These are phyloP conservation scores for Apamea sordens DNA, from an alignment of 2,888 invertebrate genomes.

Conservation along the genomic window DNA sequence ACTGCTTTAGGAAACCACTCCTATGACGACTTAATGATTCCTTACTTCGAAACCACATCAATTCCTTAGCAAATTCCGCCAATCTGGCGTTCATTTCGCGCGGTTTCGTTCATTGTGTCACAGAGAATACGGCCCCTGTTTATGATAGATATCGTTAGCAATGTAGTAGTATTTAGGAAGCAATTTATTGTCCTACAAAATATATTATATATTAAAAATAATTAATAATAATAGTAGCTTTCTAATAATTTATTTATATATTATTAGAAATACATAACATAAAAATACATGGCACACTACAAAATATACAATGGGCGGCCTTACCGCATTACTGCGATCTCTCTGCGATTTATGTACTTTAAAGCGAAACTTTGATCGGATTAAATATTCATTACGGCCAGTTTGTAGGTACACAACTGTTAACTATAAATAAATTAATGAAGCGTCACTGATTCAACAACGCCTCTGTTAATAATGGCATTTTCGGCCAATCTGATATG, in stretches of 20 bases:
- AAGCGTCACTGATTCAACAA: conserved; percentile 2
- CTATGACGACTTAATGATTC: no score
- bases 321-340: no score
- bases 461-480: conserved; percentile 29
- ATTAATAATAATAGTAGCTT: not conserved
- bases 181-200: conserved; percentile 10
- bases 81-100: no score
- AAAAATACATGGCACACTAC: no score
- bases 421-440: conserved; percentile 18
- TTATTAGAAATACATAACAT: no score
- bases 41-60: no score
- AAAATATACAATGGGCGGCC: no score
- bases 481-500: conserved; percentile 1
- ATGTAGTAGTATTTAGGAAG: conserved; percentile 1
- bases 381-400: conserved; percentile 35
- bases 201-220: no score
- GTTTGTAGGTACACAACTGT: conserved; percentile 8
- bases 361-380: conserved; percentile 4
- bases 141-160: not conserved
- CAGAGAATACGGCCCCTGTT: no score
- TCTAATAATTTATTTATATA: conserved; percentile 42
- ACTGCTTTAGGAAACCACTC: not conserved
- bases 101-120: no score
- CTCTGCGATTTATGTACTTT: no score
- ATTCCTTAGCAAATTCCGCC: no score